A percentile compares a stretch with the other conserved stretches of the same genome.
These are phyloP conservation scores for Sebastes hopkinsi DNA, from an alignment of 2,797 vertebrate genomes.

Conservation along the genomic window DNA sequence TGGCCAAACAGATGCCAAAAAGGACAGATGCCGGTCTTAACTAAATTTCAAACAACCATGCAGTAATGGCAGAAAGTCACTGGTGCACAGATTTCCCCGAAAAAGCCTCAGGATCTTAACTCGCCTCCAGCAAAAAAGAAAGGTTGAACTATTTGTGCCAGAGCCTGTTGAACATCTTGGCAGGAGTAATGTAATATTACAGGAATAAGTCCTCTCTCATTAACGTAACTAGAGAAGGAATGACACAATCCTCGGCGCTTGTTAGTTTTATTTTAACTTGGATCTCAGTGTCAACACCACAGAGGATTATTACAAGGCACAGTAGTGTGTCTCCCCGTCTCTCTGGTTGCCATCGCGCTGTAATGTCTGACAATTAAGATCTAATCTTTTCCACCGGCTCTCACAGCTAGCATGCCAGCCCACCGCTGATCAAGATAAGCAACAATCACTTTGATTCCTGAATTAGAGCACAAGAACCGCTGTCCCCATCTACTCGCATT, in stretches of 20 bases:
- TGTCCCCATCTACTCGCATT: slow-evolving; percentile 41
- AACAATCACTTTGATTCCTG: slow-evolving; percentile 58
- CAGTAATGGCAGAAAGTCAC: not conserved
- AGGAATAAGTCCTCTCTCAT: slow-evolving; percentile 47
- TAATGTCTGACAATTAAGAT: slow-evolving; percentile 75
- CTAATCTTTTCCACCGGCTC: slow-evolving; percentile 64
- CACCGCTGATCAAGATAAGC: slow-evolving; percentile 65
- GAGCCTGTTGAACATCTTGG: slow-evolving; percentile 12
- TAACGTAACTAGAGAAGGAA: slow-evolving; percentile 42
- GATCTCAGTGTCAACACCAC: slow-evolving; percentile 42
- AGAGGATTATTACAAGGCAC: slow-evolving; percentile 53
- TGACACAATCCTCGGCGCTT: slow-evolving; percentile 35
- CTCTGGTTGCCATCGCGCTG: slow-evolving; percentile 48
- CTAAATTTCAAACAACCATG: not conserved
- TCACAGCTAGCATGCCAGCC: slow-evolving; percentile 47
- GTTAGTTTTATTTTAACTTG: slow-evolving; percentile 36
- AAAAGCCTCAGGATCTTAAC: not conserved
- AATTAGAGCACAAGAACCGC: slow-evolving; percentile 37
- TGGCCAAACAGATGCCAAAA: not conserved
- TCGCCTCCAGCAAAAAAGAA: not conserved
- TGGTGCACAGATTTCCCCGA: not conserved
- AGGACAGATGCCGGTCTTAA: not conserved
- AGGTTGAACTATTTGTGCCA: slow-evolving; percentile 1
- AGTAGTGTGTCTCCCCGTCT: slow-evolving; percentile 35
- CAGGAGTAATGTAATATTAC: slow-evolving; percentile 31